Conservation (phyloP, 1,140 invertebrate genomes). For the Halesus radiatus region DNA sequence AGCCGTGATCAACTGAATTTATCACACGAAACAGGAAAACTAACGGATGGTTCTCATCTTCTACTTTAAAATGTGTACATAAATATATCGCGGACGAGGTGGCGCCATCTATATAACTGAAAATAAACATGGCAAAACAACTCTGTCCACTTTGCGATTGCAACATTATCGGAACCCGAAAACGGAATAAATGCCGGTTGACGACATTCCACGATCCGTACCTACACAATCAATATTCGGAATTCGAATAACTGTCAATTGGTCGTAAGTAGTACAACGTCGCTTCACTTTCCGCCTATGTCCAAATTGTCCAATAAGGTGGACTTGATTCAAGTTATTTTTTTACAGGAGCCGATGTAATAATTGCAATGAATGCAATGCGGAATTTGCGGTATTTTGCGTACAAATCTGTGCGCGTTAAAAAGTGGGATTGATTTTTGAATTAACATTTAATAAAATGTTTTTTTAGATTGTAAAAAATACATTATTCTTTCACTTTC, state of each 20-base stretch:
- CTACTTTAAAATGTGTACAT: constrained; percentile 14
- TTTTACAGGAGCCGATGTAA: no score
- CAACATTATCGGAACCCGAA: constrained; percentile 14
- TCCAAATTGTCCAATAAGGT: not conserved
- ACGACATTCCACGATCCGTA: no score
- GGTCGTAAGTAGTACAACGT: not conserved
- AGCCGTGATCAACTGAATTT: no score
- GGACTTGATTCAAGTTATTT: no score
- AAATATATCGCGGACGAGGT: not conserved
- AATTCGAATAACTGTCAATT: constrained; percentile 40
- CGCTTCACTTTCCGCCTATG: constrained; percentile 10
- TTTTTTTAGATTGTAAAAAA: no score
- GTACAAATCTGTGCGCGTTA: no score
- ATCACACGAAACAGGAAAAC: no score
- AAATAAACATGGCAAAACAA: not conserved
- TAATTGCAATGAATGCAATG: no score
- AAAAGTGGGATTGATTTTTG: no score
- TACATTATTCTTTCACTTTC: no score
- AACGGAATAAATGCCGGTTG: not conserved
- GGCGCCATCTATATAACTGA: not conserved
- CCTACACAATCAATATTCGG: not conserved
- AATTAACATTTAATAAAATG: no score
- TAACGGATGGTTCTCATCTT: not conserved
- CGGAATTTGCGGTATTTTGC: no score
- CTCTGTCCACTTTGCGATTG: constrained; percentile 25